phyloP scores from a whole-genome alignment of 2,888 invertebrate species.

The Callosobruchus maculatus region DNA sequence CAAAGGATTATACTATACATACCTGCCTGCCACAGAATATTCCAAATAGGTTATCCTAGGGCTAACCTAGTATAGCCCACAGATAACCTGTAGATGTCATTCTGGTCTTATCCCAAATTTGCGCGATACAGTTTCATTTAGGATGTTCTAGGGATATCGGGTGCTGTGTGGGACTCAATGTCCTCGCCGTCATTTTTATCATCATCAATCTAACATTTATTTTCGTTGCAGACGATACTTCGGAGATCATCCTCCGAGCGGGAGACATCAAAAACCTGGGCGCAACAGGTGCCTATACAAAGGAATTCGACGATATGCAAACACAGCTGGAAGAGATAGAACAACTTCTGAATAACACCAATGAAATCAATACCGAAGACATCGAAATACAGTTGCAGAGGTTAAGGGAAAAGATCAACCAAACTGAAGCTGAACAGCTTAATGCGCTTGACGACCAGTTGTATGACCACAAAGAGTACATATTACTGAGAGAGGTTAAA shows the following conservation, averaged over 20 bases:
- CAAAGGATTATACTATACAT: too few species aligned
- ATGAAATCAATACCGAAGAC: conserved; percentile 65
- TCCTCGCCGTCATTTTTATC: background rate
- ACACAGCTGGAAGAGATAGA: conserved; percentile 76
- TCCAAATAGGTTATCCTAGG: too few species aligned
- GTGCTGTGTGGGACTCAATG: too few species aligned
- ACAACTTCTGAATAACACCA: conserved; percentile 77
- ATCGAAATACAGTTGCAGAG: conserved; percentile 59
- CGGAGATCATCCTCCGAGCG: conserved; percentile 77
- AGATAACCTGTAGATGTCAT: too few species aligned
- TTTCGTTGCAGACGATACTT: conserved; percentile 62
- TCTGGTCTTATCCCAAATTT: too few species aligned
- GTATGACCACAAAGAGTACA: conserved; percentile 66
- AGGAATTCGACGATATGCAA: conserved; percentile 92
- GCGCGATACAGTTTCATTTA: too few species aligned
- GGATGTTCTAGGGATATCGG: too few species aligned
- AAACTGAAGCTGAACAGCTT: conserved; percentile 59
- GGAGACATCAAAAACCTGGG: conserved; percentile 93
- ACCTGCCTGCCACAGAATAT: too few species aligned
- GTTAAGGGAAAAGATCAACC: conserved; percentile 57
- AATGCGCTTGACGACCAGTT: conserved; percentile 63
- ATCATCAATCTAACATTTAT: background rate
- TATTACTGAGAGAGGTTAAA: conserved; percentile 68
- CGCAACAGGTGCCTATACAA: conserved; percentile 93
- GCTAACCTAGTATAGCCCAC: too few species aligned